Base-by-base conservation (phyloP, 2,113 vertebrate genomes). In the Salvator merianae region DNA sequence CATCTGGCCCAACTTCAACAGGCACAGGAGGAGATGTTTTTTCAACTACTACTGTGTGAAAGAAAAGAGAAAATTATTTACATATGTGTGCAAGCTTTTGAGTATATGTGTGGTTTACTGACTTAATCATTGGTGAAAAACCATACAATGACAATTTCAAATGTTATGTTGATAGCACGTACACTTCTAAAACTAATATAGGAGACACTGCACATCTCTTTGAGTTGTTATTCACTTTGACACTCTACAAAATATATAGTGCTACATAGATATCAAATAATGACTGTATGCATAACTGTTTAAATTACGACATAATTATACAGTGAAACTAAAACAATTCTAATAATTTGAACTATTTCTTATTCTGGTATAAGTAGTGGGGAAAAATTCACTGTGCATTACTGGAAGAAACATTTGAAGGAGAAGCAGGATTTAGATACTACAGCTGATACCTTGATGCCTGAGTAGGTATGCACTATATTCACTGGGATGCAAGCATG, bases 1-100 rank as follows among this genome's bases (percentile, higher is more conserved):
- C 93, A 90, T 97, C 97, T 1, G 96, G 98, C 84, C 97, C 97
- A 82, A 99, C 93, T 92, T 97, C 97, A 63, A 98, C 97, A 68
- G 97, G 98, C 71, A 96, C 91, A 50, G 98, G 98, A 66, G 98
- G 98, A 47, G 98, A 99, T 34, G 94, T 97, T 94, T 96, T 97
- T 93, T 98, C 98, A 94, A 98, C 92, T 87, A 99, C 96, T 94
- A 95, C 98, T 99, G 90, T 77, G 86, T 68, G 79, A 94, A 81
- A 93, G 74, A 86, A 65, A 93, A 87, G 14, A 47, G 50, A 91
- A 88, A 92, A 90, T 65, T 92, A 88, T 83, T 65, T 47, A 26
- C 65, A 30, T 65, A 81, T 18, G 77, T 89, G 7, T 24, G 0
- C 78, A 13, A 5, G 10, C 0, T 28, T 22, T 53, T 76, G 80